Evolutionary conservation across 1,140 invertebrate species (phyloP).

Genomic region (Trichonephila clavata): DNA sequence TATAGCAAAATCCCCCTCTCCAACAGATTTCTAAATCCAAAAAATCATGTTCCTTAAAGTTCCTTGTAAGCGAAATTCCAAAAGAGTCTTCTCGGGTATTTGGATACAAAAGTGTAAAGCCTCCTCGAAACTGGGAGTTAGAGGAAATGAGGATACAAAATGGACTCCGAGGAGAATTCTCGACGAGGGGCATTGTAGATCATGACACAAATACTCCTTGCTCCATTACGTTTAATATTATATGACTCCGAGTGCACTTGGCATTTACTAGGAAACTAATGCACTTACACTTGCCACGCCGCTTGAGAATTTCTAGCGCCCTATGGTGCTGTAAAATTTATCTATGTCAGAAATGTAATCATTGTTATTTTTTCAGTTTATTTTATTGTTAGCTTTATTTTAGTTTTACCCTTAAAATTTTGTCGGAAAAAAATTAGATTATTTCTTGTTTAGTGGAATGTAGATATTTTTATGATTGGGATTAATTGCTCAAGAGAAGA

Average conservation of each 20-base stretch:
- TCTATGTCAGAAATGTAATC: neutral
- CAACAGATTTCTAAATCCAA: neutral
- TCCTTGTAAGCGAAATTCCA: neutral
- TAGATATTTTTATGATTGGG: too few species aligned
- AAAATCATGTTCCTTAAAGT: neutral
- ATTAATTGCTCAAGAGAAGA: too few species aligned
- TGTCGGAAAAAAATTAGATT: too few species aligned
- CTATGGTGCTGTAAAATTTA: neutral
- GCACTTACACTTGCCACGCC: neutral
- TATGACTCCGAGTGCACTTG: neutral
- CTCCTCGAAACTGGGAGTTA: neutral
- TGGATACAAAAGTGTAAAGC: neutral
- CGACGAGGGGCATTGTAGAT: neutral
- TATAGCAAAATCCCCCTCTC: neutral
- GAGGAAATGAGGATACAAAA: neutral
- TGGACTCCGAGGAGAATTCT: neutral
- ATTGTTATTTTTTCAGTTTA: neutral
- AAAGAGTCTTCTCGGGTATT: neutral
- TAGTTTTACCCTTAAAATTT: too few species aligned
- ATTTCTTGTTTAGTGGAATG: too few species aligned
- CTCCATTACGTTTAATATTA: constrained; percentile 17
- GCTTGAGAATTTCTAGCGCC: neutral
- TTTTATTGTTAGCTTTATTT: too few species aligned
- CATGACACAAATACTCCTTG: neutral
- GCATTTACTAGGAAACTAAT: constrained; percentile 43